Conservation (phyloP, 2,113 vertebrate species). For the Turdus rufiventris region DNA sequence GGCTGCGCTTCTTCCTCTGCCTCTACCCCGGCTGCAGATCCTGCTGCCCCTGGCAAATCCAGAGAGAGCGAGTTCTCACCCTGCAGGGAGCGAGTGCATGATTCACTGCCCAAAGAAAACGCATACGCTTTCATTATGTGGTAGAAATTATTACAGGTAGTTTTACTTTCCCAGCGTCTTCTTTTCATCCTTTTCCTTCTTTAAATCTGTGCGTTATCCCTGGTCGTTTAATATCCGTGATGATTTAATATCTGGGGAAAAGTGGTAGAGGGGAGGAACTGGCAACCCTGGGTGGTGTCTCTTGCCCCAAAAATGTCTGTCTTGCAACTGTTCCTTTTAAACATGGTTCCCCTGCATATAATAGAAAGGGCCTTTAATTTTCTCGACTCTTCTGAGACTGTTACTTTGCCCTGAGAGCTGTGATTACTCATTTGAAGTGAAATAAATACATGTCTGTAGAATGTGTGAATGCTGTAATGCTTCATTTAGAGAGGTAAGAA, state of each 20-base stretch:
- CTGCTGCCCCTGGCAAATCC: neutral
- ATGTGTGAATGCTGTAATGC: neutral
- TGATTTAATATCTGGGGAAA: neutral
- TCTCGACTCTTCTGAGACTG: neutral
- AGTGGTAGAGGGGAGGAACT: neutral
- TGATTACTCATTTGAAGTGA: neutral
- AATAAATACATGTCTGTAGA: neutral
- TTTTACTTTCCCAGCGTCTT: neutral
- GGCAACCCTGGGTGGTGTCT: neutral
- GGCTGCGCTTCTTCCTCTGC: neutral
- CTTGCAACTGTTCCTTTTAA: neutral
- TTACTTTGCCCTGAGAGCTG: neutral
- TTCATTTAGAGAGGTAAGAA: neutral
- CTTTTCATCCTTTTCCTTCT: neutral
- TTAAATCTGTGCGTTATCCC: accelerated
- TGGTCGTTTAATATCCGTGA: neutral
- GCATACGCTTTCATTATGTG: neutral
- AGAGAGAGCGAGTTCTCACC: neutral
- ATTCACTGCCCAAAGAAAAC: neutral
- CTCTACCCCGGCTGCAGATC: neutral
- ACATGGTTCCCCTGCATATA: neutral
- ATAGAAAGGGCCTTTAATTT: neutral
- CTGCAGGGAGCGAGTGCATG: neutral
- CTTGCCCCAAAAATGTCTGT: neutral
- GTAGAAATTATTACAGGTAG: neutral